Conservation (phyloP, 2,888 invertebrate genomes). For the Philopedon plagiatum region DNA sequence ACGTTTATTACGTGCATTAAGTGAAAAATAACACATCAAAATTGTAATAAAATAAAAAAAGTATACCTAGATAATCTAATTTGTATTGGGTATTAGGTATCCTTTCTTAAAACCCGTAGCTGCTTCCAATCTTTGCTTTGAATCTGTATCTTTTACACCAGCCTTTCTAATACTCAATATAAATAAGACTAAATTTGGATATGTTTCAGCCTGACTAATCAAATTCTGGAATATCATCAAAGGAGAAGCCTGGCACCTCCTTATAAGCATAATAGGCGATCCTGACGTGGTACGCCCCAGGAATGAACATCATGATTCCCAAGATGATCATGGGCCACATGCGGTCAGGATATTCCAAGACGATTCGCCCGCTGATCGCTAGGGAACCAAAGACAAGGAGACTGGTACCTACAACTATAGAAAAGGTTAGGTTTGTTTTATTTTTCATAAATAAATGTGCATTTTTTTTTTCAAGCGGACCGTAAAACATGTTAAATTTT, state of each 20-base stretch:
- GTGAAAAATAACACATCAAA: too few species aligned
- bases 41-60: too few species aligned
- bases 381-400: conserved; percentile 81
- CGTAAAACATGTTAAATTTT: too few species aligned
- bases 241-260: conserved; percentile 87
- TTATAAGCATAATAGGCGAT: conserved; percentile 90
- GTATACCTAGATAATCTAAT: too few species aligned
- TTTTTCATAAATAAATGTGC: neutral
- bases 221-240: conserved; percentile 91
- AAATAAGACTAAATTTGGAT: too few species aligned
- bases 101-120: too few species aligned
- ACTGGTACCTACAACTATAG: conserved; percentile 75
- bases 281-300: conserved; percentile 91
- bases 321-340: conserved; percentile 92
- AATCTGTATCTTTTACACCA: too few species aligned
- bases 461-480: too few species aligned
- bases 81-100: too few species aligned
- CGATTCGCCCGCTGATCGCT: conserved; percentile 85
- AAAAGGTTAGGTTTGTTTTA: neutral
- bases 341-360: conserved; percentile 87
- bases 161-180: too few species aligned
- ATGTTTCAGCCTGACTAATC: conserved; percentile 69
- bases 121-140: too few species aligned
- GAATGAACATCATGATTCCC: conserved; percentile 91
- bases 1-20: too few species aligned